Conservation (phyloP, 2,888 invertebrate species). For the Apotomis betuletana region DNA sequence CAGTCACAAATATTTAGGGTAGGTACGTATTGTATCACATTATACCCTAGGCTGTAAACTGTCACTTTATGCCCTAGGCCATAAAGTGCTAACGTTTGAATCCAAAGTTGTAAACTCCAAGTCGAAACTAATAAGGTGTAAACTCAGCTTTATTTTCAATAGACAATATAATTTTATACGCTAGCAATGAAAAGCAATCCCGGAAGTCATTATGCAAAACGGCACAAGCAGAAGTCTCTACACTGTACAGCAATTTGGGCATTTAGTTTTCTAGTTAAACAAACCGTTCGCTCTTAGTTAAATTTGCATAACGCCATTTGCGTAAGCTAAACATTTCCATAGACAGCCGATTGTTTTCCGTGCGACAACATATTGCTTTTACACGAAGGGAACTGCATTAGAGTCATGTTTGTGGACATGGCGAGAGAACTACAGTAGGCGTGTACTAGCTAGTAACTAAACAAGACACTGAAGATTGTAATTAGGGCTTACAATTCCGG, state of each 20-base stretch:
- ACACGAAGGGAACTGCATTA: conserved; percentile 53
- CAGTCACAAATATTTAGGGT: no score
- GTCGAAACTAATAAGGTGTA: no score
- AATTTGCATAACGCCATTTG: conserved; percentile 41
- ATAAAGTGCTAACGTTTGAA: no score
- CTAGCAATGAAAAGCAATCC: neutral
- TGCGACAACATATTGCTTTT: conserved; percentile 52
- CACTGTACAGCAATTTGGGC: conserved; percentile 10
- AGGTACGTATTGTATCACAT: no score
- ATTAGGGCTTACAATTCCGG: neutral
- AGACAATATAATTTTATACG: no score
- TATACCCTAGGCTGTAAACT: no score
- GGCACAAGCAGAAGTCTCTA: conserved; percentile 9
- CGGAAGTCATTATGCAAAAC: conserved; percentile 5
- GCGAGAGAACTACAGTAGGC: conserved; percentile 21
- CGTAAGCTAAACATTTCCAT: conserved; percentile 48
- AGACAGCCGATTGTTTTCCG: conserved; percentile 50
- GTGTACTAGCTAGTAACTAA: conserved; percentile 10
- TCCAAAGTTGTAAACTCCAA: no score
- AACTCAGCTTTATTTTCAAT: neutral
- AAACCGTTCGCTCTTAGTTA: conserved; percentile 30
- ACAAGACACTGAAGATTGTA: neutral
- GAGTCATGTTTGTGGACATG: conserved; percentile 32
- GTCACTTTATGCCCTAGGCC: no score
- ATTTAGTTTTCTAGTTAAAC: conserved; percentile 37